phyloP scores from a whole-genome alignment of 2,113 vertebrate genomes.

The Ariopsis seemanni region DNA sequence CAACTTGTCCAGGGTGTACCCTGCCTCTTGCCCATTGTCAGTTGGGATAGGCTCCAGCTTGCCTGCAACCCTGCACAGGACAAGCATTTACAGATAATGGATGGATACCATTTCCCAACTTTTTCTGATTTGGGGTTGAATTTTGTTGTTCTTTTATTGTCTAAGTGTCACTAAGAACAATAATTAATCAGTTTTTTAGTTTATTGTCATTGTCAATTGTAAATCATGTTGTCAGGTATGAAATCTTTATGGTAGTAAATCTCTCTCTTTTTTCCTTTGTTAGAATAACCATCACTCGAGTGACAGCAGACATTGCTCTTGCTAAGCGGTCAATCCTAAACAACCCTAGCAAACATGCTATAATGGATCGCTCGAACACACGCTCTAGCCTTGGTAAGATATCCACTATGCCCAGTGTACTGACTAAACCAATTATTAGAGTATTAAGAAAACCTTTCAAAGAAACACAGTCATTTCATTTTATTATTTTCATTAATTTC shows the following conservation, averaged over 20 bases:
- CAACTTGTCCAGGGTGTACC: too few species aligned
- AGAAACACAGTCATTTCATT: neutral
- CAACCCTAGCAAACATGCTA: conserved; percentile 96
- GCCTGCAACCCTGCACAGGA: too few species aligned
- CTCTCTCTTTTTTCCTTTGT: neutral
- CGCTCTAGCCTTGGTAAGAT: conserved; percentile 88
- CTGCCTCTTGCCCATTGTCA: too few species aligned
- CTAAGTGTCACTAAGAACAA: neutral
- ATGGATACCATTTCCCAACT: too few species aligned
- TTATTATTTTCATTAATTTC: neutral
- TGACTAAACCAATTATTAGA: neutral
- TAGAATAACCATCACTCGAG: conserved; percentile 97
- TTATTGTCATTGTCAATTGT: neutral
- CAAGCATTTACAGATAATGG: too few species aligned
- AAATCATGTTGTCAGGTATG: neutral
- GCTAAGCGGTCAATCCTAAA: conserved; percentile 97
- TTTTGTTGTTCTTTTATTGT: neutral
- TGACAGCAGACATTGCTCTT: conserved; percentile 96
- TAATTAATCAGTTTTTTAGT: neutral
- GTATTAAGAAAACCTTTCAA: neutral
- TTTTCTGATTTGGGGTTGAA: too few species aligned
- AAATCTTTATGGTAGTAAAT: neutral
- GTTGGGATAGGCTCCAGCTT: too few species aligned
- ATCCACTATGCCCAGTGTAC: neutral
- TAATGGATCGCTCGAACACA: conserved; percentile 95